Conservation (phyloP, 1,140 invertebrate species). For the Neuroterus valhalla region DNA sequence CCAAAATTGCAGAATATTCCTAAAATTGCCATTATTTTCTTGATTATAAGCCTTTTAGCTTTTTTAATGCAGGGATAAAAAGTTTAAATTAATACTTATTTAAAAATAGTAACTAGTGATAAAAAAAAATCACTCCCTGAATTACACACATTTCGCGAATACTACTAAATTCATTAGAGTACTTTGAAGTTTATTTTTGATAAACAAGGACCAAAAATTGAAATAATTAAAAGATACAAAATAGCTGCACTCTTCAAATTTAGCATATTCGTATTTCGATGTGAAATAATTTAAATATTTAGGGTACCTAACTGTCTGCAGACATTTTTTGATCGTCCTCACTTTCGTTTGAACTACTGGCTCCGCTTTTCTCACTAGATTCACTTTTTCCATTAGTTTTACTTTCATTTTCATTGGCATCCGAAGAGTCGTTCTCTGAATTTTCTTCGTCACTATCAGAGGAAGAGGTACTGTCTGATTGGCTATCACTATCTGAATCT, state of each 20-base stretch:
- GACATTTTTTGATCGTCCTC: conserved; percentile 58
- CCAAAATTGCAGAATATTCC: too few species aligned
- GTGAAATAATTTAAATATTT: conserved; percentile 11
- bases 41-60: too few species aligned
- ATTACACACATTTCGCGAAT: too few species aligned
- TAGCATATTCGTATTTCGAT: neutral
- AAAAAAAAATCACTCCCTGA: too few species aligned
- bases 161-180: too few species aligned
- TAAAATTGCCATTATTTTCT: too few species aligned
- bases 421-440: conserved; percentile 63
- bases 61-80: too few species aligned
- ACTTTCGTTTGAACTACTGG: conserved; percentile 62
- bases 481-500: conserved; percentile 70
- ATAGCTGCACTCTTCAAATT: neutral
- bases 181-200: too few species aligned
- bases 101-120: too few species aligned
- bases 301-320: neutral
- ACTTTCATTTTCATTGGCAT: conserved; percentile 49
- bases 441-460: conserved; percentile 63
- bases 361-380: conserved; percentile 62
- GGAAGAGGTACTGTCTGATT: conserved; percentile 67
- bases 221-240: neutral
- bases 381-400: conserved; percentile 62
- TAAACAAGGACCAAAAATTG: too few species aligned
- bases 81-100: too few species aligned